Percentiles rank a stretch among this genome's conserved stretches.
These are phyloP conservation scores for Rhamnusium bicolor DNA, from an alignment of 2,888 invertebrate species.

Conservation along the genomic window DNA sequence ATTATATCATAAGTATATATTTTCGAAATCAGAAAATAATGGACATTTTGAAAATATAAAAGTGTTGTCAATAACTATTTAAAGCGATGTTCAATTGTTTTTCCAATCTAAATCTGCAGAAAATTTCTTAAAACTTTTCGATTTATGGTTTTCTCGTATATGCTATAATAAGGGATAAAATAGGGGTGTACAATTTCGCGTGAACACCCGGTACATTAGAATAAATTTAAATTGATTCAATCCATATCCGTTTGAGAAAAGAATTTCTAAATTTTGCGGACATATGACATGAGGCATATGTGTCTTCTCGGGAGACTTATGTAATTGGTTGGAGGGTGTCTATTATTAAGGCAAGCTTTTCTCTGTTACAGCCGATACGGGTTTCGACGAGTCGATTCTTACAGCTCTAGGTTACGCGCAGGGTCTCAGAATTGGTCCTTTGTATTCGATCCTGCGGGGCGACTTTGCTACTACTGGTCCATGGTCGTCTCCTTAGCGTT, in stretches of 20 bases:
- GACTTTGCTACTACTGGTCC: conserved; percentile 97
- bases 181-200: too few species aligned
- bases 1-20: too few species aligned
- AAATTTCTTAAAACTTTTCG: too few species aligned
- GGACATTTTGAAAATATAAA: too few species aligned
- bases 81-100: too few species aligned
- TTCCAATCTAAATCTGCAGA: too few species aligned
- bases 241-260: conserved; percentile 1
- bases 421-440: conserved; percentile 90
- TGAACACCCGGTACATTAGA: too few species aligned
- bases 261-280: not conserved
- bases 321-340: conserved; percentile 22
- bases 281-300: not conserved
- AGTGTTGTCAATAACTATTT: too few species aligned
- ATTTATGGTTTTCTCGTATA: too few species aligned
- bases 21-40: too few species aligned
- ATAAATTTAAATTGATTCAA: not conserved
- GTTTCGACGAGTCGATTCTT: conserved; percentile 76
- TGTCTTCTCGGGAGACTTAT: conserved; percentile 14
- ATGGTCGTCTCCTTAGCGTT: conserved; percentile 97
- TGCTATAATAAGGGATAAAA: too few species aligned
- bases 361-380: conserved; percentile 71
- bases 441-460: conserved; percentile 98
- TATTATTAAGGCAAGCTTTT: conserved; percentile 31
- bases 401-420: conserved; percentile 78